A percentile compares a stretch with the other conserved stretches of the same genome.
phyloP scores from a whole-genome alignment of 2,113 vertebrate species.

The Cheirogaleus medius region DNA sequence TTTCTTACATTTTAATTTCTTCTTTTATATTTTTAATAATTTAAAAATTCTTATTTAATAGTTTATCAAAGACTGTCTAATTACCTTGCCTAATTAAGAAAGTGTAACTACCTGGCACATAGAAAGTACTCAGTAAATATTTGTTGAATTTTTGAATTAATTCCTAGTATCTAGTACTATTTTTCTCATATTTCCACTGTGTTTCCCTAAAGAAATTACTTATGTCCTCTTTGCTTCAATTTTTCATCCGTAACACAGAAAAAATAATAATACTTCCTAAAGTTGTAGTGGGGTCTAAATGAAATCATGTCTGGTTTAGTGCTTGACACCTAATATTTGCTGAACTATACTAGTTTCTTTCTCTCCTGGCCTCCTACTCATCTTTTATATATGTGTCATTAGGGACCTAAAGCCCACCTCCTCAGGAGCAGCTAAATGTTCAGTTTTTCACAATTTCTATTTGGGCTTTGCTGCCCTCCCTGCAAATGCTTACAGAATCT shows the following conservation, averaged over 20 bases:
- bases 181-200: not conserved
- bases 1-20: not conserved
- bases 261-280: not conserved
- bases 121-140: not conserved
- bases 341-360: not conserved
- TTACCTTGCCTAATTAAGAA: not conserved
- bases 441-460: not conserved
- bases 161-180: not conserved
- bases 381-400: not conserved
- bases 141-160: not conserved
- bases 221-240: not conserved
- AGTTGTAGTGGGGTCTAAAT: not conserved
- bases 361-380: not conserved
- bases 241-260: not conserved
- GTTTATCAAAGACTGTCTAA: not conserved
- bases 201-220: not conserved
- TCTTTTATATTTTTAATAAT: not conserved
- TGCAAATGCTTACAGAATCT: not conserved
- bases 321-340: not conserved
- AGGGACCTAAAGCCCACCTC: not conserved
- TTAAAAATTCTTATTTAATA: not conserved
- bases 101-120: not conserved
- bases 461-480: not conserved
- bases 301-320: not conserved
- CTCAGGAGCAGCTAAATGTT: not conserved